phyloP scores from a whole-genome alignment of 2,888 invertebrate species.

The Spisula solida region DNA sequence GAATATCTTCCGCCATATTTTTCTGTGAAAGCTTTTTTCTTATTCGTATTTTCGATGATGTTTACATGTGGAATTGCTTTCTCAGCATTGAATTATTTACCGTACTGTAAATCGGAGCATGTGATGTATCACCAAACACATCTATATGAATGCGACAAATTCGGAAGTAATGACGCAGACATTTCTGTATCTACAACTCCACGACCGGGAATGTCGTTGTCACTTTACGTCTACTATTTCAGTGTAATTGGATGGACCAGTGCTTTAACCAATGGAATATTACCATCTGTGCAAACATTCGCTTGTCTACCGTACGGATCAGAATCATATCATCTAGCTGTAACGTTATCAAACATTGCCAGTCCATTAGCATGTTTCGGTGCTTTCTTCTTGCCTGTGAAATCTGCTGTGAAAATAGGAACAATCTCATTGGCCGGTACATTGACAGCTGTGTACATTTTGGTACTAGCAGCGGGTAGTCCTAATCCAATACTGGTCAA shows the following conservation, averaged over 20 bases:
- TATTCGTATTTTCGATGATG: slow-evolving; percentile 91
- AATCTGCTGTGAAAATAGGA: slow-evolving; percentile 71
- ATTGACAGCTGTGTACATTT: slow-evolving; percentile 90
- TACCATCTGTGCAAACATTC: slow-evolving; percentile 94
- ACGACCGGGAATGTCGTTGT: slow-evolving; percentile 41
- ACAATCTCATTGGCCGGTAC: slow-evolving; percentile 87
- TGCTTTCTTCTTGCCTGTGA: slow-evolving; percentile 88
- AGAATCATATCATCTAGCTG: slow-evolving; percentile 92
- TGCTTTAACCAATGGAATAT: slow-evolving; percentile 92
- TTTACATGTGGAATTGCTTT: slow-evolving; percentile 91
- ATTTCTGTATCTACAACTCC: neutral
- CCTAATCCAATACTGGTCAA: slow-evolving; percentile 91
- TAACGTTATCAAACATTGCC: slow-evolving; percentile 92
- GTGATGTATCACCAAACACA: slow-evolving; percentile 12
- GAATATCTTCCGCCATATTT: slow-evolving; percentile 89
- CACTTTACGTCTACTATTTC: slow-evolving; percentile 82
- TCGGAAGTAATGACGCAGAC: neutral
- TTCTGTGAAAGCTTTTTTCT: slow-evolving; percentile 90
- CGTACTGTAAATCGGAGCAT: slow-evolving; percentile 76
- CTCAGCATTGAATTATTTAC: slow-evolving; percentile 89
- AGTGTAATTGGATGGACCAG: slow-evolving; percentile 89
- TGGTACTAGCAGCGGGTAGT: slow-evolving; percentile 92
- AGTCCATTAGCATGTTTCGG: slow-evolving; percentile 93
- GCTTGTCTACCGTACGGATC: slow-evolving; percentile 94
- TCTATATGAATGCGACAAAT: slow-evolving; percentile 22